Evolutionary conservation across 2,888 invertebrate species (phyloP), one percentile per base, ranked within the genome.

Genomic region (Ptycholaimellus sp.): DNA sequence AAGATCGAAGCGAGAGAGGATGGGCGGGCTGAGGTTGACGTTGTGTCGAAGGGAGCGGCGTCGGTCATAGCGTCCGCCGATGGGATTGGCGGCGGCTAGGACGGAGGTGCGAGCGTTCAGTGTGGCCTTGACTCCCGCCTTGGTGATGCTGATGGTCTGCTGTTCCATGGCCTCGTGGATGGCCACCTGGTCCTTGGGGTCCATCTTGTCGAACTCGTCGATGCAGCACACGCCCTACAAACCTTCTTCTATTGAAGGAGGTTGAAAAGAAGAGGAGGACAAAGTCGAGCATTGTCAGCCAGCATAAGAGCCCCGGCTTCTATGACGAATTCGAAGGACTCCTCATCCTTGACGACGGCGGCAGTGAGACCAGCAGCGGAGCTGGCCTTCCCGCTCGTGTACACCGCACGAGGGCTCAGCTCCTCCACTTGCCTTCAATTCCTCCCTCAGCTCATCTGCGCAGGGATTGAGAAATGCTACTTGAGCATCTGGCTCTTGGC

Each of bases 131-230:
- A 58, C 49, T 34, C 54, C 54, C 40, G 66, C 81, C 69, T 96
- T 96, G 0, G 96, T 90, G 40, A 96, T 70, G 0, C 90, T 87
- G 49, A 96, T 99, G 0, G 96, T 99, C 63, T 96, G 96, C 56
- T 99, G 96, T 67, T 96, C 96, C 96, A 96, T 96, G 3, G 96
- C 96, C 65, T 96, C 96, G 66, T 99, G 96, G 48, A 96, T 99
- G 32, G 96, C 93, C 5, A 96, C 87, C 61, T 96, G 93, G 68
- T 96, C 96, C 33, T 73, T 70, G 0, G 71, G 70, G 59, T 96
- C 93, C 96, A 99, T 99, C 65, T 99, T 96, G 61, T 99, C 96
- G 62, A 99, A 96, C 64, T 99, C 96, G 55, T 96, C 96, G 50
- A 96, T 96, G 58, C 93, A 93, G 53, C 93, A 93, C 33, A 93